Percentiles rank a stretch among this genome's conserved stretches.
Evolutionary conservation across 2,797 vertebrate genomes (phyloP).

Genomic region (Remorina albescens): DNA sequence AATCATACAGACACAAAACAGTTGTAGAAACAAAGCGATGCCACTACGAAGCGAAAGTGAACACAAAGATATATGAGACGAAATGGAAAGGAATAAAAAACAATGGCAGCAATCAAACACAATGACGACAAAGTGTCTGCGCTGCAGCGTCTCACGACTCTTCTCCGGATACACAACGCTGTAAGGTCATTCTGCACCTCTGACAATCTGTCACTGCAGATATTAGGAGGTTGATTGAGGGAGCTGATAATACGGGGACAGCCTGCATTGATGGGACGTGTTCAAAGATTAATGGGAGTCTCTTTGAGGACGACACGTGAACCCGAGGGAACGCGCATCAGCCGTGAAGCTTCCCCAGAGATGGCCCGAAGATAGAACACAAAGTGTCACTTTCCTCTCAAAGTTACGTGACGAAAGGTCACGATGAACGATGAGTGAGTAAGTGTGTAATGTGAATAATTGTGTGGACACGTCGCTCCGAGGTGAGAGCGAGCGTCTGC

Average conservation of each 20-base stretch:
- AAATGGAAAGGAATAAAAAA: not conserved
- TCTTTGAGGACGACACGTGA: slow-evolving; percentile 71
- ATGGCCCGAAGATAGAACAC: slow-evolving; percentile 47
- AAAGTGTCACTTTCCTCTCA: slow-evolving; percentile 61
- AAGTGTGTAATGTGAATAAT: slow-evolving; percentile 45
- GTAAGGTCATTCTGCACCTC: slow-evolving; percentile 70
- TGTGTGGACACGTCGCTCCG: slow-evolving; percentile 14
- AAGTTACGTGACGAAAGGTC: slow-evolving; percentile 66
- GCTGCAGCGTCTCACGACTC: slow-evolving; percentile 6
- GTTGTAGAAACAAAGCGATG: too few species aligned
- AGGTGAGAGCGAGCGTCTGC: slow-evolving; percentile 44
- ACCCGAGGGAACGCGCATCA: slow-evolving; percentile 63
- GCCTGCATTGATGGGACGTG: slow-evolving; percentile 70
- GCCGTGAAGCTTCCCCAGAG: slow-evolving; percentile 57
- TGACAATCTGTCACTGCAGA: slow-evolving; percentile 77
- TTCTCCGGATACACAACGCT: slow-evolving; percentile 12
- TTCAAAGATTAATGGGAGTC: slow-evolving; percentile 74
- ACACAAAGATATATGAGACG: not conserved
- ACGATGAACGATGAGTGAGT: slow-evolving; percentile 20
- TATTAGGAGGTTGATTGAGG: slow-evolving; percentile 79
- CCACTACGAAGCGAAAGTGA: not conserved
- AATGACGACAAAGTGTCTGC: not conserved
- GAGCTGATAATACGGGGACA: slow-evolving; percentile 66
- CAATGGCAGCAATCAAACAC: not conserved
- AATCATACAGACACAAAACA: not conserved